Conservation (phyloP, 1,140 invertebrate species). For the Trypoxylus dichotomus region DNA sequence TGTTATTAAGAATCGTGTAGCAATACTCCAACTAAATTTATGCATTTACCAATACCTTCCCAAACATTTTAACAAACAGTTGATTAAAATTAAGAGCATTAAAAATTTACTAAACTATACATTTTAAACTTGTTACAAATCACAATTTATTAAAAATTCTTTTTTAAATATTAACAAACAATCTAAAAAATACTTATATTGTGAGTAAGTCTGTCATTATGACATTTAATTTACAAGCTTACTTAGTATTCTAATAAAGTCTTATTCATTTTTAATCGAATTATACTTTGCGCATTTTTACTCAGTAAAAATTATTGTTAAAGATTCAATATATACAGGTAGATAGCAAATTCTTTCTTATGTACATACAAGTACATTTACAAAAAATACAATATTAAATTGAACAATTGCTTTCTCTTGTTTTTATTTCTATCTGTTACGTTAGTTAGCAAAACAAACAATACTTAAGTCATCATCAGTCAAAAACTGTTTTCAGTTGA, state of each 20-base stretch:
- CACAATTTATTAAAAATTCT: slow-evolving; percentile 12
- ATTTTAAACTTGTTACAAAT: slow-evolving; percentile 4
- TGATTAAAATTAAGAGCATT: background rate
- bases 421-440: background rate
- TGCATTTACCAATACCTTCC: background rate
- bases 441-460: background rate
- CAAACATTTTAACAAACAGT: background rate
- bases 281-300: background rate
- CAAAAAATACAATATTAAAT: slow-evolving; percentile 25
- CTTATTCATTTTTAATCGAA: slow-evolving; percentile 11
- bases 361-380: slow-evolving; percentile 21
- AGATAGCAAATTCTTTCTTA: slow-evolving; percentile 13
- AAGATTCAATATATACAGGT: slow-evolving; percentile 14
- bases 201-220: slow-evolving; percentile 14
- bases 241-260: slow-evolving; percentile 10
- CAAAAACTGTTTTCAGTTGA: slow-evolving; percentile 46
- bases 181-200: background rate
- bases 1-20: background rate
- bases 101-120: background rate
- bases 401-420: background rate
- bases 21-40: background rate
- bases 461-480: slow-evolving; percentile 37
- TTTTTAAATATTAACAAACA: background rate
- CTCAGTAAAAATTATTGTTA: slow-evolving; percentile 18
- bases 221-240: slow-evolving; percentile 4